phyloP scores from a whole-genome alignment of 37 sponge, comb jelly and placozoan genomes.

The Axinella damicornis region DNA sequence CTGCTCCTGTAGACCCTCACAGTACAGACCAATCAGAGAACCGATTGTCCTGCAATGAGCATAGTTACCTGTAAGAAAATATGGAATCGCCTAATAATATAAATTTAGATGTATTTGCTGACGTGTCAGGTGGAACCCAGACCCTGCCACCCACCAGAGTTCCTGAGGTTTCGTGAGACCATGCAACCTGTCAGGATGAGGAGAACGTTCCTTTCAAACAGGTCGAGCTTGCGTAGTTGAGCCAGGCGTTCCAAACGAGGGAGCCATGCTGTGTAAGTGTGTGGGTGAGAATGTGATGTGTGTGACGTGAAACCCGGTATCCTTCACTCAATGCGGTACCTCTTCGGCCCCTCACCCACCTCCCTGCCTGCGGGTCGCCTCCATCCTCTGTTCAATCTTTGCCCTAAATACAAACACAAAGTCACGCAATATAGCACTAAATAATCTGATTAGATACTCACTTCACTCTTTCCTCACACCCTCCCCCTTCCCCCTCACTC shows the following conservation, averaged over 20 bases:
- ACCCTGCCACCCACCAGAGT: constrained; percentile 27
- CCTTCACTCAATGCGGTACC: too few relatives aligned
- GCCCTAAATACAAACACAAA: constrained; percentile 12
- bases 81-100: background rate
- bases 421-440: too few relatives aligned
- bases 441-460: background rate
- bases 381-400: constrained; percentile 61
- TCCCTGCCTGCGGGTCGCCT: constrained; percentile 33
- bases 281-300: background rate
- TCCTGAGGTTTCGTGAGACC: constrained; percentile 70
- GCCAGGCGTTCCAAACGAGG: constrained; percentile 76
- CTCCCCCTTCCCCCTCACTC: too few relatives aligned
- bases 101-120: background rate
- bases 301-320: background rate
- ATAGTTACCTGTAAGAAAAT: too few relatives aligned
- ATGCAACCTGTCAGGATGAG: constrained; percentile 65
- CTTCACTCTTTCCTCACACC: too few relatives aligned
- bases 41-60: constrained; percentile 61
- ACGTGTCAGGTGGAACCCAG: too few relatives aligned
- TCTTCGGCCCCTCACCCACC: too few relatives aligned
- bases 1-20: constrained; percentile 71
- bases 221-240: constrained; percentile 41
- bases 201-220: constrained; percentile 76
- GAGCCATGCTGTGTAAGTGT: constrained; percentile 41
- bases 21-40: constrained; percentile 59